phyloP scores from a whole-genome alignment of 2,797 vertebrate genomes.

The Scomberomorus guttatus region DNA sequence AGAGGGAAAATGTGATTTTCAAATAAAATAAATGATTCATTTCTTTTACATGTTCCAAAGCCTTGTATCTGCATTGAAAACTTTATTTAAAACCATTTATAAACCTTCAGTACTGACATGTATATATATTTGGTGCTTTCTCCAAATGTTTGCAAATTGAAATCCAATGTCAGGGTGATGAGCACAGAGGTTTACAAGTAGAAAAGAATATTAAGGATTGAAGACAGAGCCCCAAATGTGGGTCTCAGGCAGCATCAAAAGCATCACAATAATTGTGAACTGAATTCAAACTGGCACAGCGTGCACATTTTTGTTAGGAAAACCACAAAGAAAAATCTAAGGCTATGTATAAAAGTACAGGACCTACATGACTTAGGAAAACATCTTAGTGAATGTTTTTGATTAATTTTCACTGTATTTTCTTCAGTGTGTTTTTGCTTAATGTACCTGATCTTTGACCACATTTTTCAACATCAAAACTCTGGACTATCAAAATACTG shows the following conservation, averaged over 20 bases:
- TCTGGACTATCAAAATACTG: neutral
- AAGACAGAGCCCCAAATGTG: conserved; percentile 3
- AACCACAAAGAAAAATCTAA: neutral
- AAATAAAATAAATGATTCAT: neutral
- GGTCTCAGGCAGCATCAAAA: neutral
- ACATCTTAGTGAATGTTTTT: neutral
- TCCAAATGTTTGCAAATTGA: neutral
- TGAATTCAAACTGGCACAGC: neutral
- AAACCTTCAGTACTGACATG: neutral
- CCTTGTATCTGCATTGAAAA: neutral
- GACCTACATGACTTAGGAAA: neutral
- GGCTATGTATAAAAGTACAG: too few relatives aligned
- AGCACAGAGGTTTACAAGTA: conserved; percentile 5
- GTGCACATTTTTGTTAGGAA: neutral
- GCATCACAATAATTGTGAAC: neutral
- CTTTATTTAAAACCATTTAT: neutral
- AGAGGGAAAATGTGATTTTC: neutral
- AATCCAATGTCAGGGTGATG: neutral
- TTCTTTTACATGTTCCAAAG: neutral
- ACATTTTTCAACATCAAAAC: neutral
- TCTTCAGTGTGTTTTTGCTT: neutral
- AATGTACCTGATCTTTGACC: neutral
- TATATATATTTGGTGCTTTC: neutral
- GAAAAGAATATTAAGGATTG: conserved; percentile 29
- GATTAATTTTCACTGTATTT: too few relatives aligned